Evolutionary conservation across 2,888 invertebrate genomes (phyloP).

Genomic region (Tetragonisca angustula): DNA sequence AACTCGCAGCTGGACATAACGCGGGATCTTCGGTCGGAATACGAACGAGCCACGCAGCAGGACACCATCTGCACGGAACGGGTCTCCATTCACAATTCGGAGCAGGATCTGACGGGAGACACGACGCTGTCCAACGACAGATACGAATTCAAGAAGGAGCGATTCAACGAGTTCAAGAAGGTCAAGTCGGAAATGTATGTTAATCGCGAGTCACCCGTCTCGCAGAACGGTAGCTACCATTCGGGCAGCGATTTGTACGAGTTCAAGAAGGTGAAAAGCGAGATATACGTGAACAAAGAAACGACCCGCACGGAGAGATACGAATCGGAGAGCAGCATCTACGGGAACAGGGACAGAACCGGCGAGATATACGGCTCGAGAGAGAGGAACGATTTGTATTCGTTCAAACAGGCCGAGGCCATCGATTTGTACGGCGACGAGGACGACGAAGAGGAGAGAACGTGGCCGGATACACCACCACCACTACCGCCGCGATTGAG

Average conservation of each 20-base stretch:
- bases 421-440: conserved; percentile 82
- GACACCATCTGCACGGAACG: conserved; percentile 76
- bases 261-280: conserved; percentile 80
- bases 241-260: conserved; percentile 76
- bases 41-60: conserved; percentile 77
- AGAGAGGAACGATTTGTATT: conserved; percentile 77
- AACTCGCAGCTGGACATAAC: conserved; percentile 67
- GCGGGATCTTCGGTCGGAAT: conserved; percentile 70
- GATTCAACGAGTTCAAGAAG: conserved; percentile 80
- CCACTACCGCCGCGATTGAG: conserved; percentile 87
- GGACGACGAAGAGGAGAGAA: conserved; percentile 82
- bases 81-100: conserved; percentile 77
- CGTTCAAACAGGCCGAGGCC: conserved; percentile 80
- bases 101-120: conserved; percentile 75
- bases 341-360: conserved; percentile 77
- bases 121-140: conserved; percentile 69
- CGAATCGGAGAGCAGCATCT: conserved; percentile 77
- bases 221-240: conserved; percentile 79
- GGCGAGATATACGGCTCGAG: conserved; percentile 78
- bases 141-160: conserved; percentile 78
- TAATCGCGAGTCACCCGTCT: conserved; percentile 80
- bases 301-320: conserved; percentile 71
- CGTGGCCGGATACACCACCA: conserved; percentile 85
- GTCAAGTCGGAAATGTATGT: conserved; percentile 79
- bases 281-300: conserved; percentile 77